phyloP scores from a whole-genome alignment of 2,797 vertebrate genomes.

The Lateolabrax maculatus region DNA sequence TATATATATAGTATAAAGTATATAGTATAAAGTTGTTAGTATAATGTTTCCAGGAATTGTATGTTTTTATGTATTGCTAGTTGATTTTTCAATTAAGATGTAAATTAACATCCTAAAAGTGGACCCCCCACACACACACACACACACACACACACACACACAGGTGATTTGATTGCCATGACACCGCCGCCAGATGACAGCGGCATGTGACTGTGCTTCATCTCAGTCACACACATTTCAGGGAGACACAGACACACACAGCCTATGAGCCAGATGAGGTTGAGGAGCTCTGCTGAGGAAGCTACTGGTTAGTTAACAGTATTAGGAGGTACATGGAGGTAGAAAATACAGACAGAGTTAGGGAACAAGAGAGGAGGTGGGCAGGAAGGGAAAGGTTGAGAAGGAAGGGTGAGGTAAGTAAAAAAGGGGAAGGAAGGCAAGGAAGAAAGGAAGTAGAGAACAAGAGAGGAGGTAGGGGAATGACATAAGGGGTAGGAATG shows the following conservation, averaged over 20 bases:
- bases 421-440: neutral
- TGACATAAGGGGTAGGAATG: neutral
- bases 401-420: neutral
- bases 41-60: neutral
- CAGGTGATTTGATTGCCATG: conserved; percentile 64
- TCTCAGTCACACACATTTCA: conserved; percentile 69
- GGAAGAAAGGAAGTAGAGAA: neutral
- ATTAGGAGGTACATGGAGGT: neutral
- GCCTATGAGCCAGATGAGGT: too few species aligned
- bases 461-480: neutral
- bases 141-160: too few species aligned
- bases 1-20: too few species aligned
- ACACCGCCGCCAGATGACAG: conserved; percentile 75
- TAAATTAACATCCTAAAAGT: too few species aligned
- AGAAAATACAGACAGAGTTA: neutral
- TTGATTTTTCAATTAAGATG: neutral
- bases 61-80: neutral
- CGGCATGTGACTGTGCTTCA: conserved; percentile 80
- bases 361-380: neutral
- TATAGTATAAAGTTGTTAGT: too few species aligned
- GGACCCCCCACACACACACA: too few species aligned
- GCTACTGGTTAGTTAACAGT: neutral
- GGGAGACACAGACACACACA: conserved; percentile 27
- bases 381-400: neutral
- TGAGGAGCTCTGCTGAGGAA: too few species aligned